Conservation (phyloP, 2,888 invertebrate genomes). For the Hypomecis atomaria region DNA sequence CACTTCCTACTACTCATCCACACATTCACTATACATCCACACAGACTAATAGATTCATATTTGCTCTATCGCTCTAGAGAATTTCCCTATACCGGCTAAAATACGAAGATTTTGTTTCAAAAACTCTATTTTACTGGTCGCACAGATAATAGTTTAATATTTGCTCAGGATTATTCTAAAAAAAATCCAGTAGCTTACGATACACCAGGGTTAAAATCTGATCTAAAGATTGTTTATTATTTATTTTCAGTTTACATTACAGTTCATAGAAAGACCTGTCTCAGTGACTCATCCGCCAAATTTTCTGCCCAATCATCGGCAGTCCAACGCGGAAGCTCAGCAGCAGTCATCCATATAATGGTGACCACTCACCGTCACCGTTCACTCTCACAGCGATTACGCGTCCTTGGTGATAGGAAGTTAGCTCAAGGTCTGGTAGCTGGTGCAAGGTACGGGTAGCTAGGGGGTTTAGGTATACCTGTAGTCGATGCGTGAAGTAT, state of each 20-base stretch:
- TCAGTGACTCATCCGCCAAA: background rate
- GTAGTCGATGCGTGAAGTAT: background rate
- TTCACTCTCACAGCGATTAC: conserved; percentile 40
- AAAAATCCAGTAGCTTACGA: too few relatives aligned
- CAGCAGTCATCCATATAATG: conserved; percentile 40
- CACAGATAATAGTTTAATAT: too few relatives aligned
- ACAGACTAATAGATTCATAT: too few relatives aligned
- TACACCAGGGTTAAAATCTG: too few relatives aligned
- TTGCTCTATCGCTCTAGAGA: too few relatives aligned
- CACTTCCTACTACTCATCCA: too few relatives aligned
- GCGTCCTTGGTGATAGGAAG: conserved; percentile 64
- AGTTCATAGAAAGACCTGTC: background rate
- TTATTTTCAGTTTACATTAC: background rate
- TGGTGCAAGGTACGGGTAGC: conserved; percentile 35
- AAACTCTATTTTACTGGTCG: too few relatives aligned
- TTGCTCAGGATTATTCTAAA: too few relatives aligned
- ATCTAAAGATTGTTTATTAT: too few relatives aligned
- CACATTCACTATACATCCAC: too few relatives aligned
- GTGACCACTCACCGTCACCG: conserved; percentile 28
- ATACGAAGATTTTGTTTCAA: too few relatives aligned
- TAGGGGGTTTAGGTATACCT: background rate
- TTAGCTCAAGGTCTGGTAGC: conserved; percentile 45
- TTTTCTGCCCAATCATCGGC: conserved; percentile 10
- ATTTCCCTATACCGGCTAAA: too few relatives aligned
- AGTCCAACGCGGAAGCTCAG: conserved; percentile 25